These are phyloP conservation scores for Patagioenas fasciata DNA, from an alignment of 2,113 vertebrate genomes.

Conservation along the genomic window DNA sequence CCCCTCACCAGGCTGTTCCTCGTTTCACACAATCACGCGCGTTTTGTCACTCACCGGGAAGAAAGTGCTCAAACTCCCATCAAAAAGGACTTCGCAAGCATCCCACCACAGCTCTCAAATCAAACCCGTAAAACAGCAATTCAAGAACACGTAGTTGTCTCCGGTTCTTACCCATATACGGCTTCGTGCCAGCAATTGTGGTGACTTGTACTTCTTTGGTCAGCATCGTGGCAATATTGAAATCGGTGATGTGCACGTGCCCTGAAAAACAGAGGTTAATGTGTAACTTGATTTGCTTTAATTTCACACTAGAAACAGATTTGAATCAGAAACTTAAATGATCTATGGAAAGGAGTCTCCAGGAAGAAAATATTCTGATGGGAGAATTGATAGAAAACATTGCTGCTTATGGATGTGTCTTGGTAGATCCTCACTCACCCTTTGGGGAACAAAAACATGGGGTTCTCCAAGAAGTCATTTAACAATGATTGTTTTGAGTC, in stretches of 20 bases:
- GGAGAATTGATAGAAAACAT: neutral
- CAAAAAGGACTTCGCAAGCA: neutral
- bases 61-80: neutral
- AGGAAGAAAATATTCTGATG: neutral
- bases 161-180: slow-evolving; percentile 90
- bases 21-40: accelerated
- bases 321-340: neutral
- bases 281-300: neutral
- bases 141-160: accelerated
- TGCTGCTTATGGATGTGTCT: neutral
- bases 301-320: neutral
- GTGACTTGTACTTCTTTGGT: slow-evolving; percentile 85
- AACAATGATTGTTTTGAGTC: neutral
- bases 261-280: slow-evolving; percentile 71
- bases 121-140: neutral
- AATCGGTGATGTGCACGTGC: slow-evolving; percentile 93
- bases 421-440: neutral
- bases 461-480: neutral
- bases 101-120: neutral
- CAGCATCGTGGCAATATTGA: slow-evolving; percentile 92
- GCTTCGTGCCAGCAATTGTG: slow-evolving; percentile 94
- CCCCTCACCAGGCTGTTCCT: neutral
- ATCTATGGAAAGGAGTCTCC: neutral
- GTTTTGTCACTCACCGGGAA: neutral
- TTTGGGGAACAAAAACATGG: neutral